Conservation (phyloP, 2,888 invertebrate species). For the Sphaerophoria rueppellii region DNA sequence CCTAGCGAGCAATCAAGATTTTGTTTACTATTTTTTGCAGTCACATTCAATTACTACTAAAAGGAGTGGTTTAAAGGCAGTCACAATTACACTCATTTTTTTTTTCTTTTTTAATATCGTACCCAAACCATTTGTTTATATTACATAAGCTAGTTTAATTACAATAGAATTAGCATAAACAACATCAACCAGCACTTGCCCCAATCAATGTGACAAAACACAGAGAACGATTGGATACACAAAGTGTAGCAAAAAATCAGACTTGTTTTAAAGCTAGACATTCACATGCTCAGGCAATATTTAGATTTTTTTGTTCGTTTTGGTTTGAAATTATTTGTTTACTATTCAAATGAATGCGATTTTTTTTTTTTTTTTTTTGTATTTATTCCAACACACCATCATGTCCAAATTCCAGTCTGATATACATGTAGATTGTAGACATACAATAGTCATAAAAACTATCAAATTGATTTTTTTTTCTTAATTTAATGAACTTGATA, state of each 20-base stretch:
- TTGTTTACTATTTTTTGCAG: not conserved
- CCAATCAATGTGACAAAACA: not conserved
- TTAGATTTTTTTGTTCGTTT: not conserved
- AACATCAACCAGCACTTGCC: not conserved
- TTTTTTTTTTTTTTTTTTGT: not conserved
- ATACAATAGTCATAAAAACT: too few relatives aligned
- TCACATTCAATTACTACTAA: constrained; percentile 6
- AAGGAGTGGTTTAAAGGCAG: constrained; percentile 9
- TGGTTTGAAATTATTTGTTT: not conserved
- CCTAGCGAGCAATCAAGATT: not conserved
- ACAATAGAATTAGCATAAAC: not conserved
- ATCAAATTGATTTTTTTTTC: constrained; percentile 15
- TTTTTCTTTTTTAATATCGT: not conserved
- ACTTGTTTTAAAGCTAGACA: not conserved
- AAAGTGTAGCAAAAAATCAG: constrained; percentile 1
- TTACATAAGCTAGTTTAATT: not conserved
- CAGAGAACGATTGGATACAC: not conserved
- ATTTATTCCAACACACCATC: constrained; percentile 27
- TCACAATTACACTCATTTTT: not conserved
- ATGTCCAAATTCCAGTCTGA: constrained; percentile 40
- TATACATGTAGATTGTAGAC: not conserved
- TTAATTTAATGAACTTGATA: constrained; percentile 49
- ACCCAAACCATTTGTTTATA: not conserved
- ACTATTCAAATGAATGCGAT: constrained; percentile 3
- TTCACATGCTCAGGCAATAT: not conserved